Percentiles rank a stretch among this genome's conserved stretches.
Evolutionary conservation across 2,113 vertebrate genomes (phyloP).

Genomic region (Dipodomys ordii): DNA sequence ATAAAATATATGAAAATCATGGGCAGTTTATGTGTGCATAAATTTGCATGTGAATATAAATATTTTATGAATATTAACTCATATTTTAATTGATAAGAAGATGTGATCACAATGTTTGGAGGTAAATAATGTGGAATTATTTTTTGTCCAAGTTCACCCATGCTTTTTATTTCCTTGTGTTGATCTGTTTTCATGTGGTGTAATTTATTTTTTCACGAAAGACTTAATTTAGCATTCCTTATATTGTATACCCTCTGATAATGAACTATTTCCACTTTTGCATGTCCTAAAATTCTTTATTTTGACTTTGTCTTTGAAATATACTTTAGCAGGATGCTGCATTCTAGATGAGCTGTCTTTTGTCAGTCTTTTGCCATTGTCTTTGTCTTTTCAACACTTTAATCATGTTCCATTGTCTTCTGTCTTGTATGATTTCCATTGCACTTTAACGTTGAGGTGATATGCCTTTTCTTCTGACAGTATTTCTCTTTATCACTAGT

Average conservation of each 20-base stretch:
- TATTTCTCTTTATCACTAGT: background rate
- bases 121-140: background rate
- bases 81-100: background rate
- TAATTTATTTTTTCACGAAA: background rate
- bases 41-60: background rate
- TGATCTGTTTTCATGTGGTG: background rate
- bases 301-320: slow-evolving; percentile 7
- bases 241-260: background rate
- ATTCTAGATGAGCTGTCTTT: background rate
- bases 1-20: background rate
- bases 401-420: background rate
- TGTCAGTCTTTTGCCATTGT: background rate
- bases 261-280: background rate
- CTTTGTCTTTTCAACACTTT: background rate
- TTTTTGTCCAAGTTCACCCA: no score
- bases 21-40: background rate
- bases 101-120: background rate
- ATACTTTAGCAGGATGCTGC: background rate
- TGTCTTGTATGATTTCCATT: background rate
- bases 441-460: background rate
- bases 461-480: background rate
- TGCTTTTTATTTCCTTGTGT: background rate
- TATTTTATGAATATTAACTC: background rate
- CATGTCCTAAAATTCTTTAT: background rate
- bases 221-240: background rate